Evolutionary conservation across 92 coral and sea anemone species (phyloP).

Genomic region (Phenganax marumi): DNA sequence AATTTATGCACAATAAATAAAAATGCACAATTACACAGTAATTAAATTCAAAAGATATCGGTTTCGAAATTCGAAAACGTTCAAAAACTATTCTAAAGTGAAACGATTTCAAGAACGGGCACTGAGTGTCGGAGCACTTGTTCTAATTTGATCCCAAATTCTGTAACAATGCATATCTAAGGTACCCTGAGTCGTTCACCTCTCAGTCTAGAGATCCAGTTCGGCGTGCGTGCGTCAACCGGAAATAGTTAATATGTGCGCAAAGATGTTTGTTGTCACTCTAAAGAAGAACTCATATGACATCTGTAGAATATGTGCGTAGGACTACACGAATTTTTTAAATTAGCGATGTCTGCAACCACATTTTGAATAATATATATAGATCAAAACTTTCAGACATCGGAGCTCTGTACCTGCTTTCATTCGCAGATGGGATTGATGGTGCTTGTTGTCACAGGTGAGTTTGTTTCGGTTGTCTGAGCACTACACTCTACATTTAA

Average conservation of each 20-base stretch:
- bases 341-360: background rate
- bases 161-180: background rate
- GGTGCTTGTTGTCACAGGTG: too few relatives aligned
- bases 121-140: too few relatives aligned
- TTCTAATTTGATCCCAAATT: too few relatives aligned
- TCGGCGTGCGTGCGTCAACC: conserved; percentile 36
- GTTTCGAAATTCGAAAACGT: background rate
- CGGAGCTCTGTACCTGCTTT: too few relatives aligned
- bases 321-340: background rate
- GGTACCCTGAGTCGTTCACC: background rate
- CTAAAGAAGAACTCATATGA: conserved; percentile 22
- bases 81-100: background rate
- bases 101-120: background rate
- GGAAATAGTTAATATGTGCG: conserved; percentile 33
- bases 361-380: too few relatives aligned
- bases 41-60: background rate
- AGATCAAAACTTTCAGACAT: too few relatives aligned
- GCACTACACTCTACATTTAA: too few relatives aligned
- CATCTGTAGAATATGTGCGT: background rate
- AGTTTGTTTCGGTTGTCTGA: too few relatives aligned
- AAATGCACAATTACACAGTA: background rate
- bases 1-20: background rate
- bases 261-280: conserved; percentile 38
- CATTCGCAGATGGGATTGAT: too few relatives aligned
- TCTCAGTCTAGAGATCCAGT: background rate